Conservation (phyloP, 2,888 invertebrate species). For the Macropis europaea region DNA sequence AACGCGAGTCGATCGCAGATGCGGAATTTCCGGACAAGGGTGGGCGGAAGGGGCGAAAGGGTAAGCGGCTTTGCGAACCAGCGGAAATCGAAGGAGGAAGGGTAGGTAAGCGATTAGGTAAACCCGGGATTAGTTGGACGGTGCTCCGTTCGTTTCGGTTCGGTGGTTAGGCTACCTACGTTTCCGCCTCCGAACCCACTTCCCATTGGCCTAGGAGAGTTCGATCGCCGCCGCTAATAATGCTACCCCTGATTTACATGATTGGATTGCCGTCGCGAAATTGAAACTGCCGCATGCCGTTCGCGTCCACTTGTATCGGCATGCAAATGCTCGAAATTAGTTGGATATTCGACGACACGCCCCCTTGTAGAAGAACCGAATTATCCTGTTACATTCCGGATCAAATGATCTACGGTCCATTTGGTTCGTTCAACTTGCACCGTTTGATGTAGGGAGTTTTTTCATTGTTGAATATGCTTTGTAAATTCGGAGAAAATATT, state of each 20-base stretch:
- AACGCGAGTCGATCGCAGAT: conserved; percentile 45
- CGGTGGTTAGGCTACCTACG: conserved; percentile 37
- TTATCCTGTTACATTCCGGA: not conserved
- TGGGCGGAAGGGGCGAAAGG: conserved; percentile 66
- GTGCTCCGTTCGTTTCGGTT: conserved; percentile 64
- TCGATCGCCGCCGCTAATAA: conserved; percentile 77
- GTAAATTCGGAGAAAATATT: too few relatives aligned
- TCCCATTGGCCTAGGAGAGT: conserved; percentile 60
- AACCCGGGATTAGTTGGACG: conserved; percentile 78
- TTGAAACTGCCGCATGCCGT: conserved; percentile 72
- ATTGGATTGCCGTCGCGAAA: conserved; percentile 79
- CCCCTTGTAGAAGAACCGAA: conserved; percentile 25
- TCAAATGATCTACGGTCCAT: not conserved
- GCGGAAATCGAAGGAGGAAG: conserved; percentile 66
- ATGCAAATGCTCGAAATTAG: conserved; percentile 59
- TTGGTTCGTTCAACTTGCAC: too few relatives aligned
- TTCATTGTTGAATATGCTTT: too few relatives aligned
- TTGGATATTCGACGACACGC: conserved; percentile 19
- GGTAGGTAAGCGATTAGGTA: conserved; percentile 78
- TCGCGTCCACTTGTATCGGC: conserved; percentile 53
- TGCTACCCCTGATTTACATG: conserved; percentile 79
- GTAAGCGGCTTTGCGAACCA: conserved; percentile 78
- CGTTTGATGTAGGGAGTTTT: too few relatives aligned
- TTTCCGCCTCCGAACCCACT: conserved; percentile 36
- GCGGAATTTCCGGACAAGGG: conserved; percentile 34